phyloP scores from a whole-genome alignment of 2,113 vertebrate genomes.

The Pipra filicauda region DNA sequence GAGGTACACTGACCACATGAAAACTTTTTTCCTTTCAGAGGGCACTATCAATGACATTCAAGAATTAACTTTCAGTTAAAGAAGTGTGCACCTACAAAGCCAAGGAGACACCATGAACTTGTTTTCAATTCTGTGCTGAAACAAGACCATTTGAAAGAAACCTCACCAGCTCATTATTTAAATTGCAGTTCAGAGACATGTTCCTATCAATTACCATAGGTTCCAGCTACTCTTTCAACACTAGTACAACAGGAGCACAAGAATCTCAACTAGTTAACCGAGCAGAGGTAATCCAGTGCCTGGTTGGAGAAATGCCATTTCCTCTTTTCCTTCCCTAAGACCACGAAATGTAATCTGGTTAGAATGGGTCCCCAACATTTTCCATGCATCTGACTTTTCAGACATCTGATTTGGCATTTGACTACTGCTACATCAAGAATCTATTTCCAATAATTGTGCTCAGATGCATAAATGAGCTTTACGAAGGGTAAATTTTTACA shows the following conservation, averaged over 20 bases:
- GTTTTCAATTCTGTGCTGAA: background rate
- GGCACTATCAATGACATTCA: background rate
- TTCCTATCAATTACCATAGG: background rate
- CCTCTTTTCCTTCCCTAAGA: background rate
- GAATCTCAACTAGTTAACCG: background rate
- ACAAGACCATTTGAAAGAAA: background rate
- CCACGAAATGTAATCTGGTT: background rate
- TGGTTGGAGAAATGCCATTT: accelerated
- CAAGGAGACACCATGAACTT: background rate
- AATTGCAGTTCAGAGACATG: background rate
- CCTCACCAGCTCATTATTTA: background rate
- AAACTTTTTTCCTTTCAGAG: background rate
- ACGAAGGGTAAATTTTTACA: background rate
- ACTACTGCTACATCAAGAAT: background rate
- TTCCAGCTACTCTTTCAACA: background rate
- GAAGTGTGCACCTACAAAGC: background rate
- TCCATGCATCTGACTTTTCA: background rate
- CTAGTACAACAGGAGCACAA: background rate
- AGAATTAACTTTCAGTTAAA: background rate
- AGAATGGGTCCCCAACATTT: background rate
- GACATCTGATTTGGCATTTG: background rate
- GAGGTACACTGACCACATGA: background rate
- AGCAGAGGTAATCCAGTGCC: background rate
- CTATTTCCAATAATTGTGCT: background rate
- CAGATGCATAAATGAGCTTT: background rate